These are phyloP conservation scores for Drosophila paulistorum DNA, from an alignment of 1,140 invertebrate genomes.

Conservation along the genomic window DNA sequence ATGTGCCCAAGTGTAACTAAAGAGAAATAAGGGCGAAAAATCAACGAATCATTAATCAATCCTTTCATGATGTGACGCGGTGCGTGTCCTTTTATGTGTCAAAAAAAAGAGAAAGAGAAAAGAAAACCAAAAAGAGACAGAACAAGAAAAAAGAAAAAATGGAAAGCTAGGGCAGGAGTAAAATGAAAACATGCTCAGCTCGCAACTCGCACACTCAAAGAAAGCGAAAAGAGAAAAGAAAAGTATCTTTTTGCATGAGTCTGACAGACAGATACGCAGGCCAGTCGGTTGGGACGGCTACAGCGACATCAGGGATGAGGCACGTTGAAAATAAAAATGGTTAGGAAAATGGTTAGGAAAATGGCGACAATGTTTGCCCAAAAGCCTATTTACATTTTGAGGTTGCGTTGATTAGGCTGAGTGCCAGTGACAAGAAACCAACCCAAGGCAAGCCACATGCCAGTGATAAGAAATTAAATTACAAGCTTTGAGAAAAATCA, in stretches of 20 bases:
- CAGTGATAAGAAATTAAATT: slow-evolving; percentile 71
- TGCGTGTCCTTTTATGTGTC: slow-evolving; percentile 83
- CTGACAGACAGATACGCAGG: slow-evolving; percentile 68
- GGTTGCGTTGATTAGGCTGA: slow-evolving; percentile 79
- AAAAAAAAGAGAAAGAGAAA: slow-evolving; percentile 60
- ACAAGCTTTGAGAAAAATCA: slow-evolving; percentile 7
- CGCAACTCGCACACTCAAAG: slow-evolving; percentile 51
- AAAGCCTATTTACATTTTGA: slow-evolving; percentile 75
- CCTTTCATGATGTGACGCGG: slow-evolving; percentile 83
- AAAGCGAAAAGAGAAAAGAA: slow-evolving; percentile 75
- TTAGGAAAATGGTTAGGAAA: slow-evolving; percentile 45
- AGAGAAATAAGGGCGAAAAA: slow-evolving; percentile 83
- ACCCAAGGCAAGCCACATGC: slow-evolving; percentile 28
- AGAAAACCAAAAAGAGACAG: slow-evolving; percentile 38
- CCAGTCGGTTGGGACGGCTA: slow-evolving; percentile 55
- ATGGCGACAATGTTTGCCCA: slow-evolving; percentile 78
- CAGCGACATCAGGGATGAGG: slow-evolving; percentile 37
- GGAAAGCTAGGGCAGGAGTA: slow-evolving; percentile 36
- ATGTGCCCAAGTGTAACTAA: slow-evolving; percentile 83
- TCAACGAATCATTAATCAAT: slow-evolving; percentile 83
- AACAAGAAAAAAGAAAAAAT: slow-evolving; percentile 42
- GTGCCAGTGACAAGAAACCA: slow-evolving; percentile 49
- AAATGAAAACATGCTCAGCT: slow-evolving; percentile 59
- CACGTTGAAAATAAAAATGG: slow-evolving; percentile 37
- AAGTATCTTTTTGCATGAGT: slow-evolving; percentile 74